phyloP scores from a whole-genome alignment of 2,113 vertebrate genomes.

The Ascaphus truei region DNA sequence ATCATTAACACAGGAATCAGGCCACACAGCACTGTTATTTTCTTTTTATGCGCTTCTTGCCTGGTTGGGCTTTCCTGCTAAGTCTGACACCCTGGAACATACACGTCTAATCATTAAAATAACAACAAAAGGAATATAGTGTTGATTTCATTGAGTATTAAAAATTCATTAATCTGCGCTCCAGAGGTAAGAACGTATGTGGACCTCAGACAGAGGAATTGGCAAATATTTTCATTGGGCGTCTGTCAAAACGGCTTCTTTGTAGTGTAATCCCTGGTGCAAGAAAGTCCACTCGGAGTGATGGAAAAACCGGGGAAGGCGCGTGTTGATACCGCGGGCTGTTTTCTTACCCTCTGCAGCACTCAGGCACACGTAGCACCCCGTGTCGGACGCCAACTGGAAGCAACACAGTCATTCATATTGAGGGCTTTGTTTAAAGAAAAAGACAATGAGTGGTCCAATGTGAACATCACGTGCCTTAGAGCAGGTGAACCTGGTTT shows the following conservation, averaged over 20 bases:
- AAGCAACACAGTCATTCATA: too few species aligned
- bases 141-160: not conserved
- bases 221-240: constrained; percentile 23
- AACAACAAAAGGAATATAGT: not conserved
- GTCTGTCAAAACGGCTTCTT: not conserved
- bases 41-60: not conserved
- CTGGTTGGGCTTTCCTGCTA: not conserved
- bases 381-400: too few species aligned
- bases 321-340: not conserved
- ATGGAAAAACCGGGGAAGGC: not conserved
- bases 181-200: not conserved
- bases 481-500: too few species aligned
- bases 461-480: too few species aligned
- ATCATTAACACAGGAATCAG: not conserved
- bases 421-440: too few species aligned
- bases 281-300: not conserved
- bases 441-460: too few species aligned
- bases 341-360: not conserved
- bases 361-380: too few species aligned
- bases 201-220: not conserved
- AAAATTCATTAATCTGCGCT: constrained; percentile 1
- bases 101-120: not conserved
- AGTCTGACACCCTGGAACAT: not conserved
- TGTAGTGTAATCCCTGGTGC: not conserved
- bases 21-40: not conserved